These are phyloP conservation scores for Delia radicum DNA, from an alignment of 1,140 invertebrate species.

Conservation along the genomic window DNA sequence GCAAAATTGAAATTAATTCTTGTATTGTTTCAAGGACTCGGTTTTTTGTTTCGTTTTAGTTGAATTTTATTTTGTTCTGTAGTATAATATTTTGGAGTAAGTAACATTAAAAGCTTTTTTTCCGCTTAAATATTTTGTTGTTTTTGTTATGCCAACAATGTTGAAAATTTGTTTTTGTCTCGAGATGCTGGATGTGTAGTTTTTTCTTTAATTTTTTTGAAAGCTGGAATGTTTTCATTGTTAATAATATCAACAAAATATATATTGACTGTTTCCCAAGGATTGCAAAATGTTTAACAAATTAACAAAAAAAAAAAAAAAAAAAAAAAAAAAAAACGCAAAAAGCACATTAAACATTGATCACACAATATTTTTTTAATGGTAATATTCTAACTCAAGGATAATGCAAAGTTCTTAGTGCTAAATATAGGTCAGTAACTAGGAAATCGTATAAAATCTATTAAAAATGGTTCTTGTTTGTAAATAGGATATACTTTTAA, in stretches of 20 bases:
- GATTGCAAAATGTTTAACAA: too few species aligned
- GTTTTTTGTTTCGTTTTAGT: background rate
- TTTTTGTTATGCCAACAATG: background rate
- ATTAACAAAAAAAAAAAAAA: background rate
- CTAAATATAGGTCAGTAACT: too few species aligned
- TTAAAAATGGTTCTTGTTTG: too few species aligned
- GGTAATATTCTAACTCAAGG: too few species aligned
- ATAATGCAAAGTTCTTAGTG: too few species aligned
- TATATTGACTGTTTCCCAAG: background rate
- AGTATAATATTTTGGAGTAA: too few species aligned
- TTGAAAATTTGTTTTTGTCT: background rate
- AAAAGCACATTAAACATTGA: too few species aligned
- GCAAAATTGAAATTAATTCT: background rate
- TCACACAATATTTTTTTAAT: too few species aligned
- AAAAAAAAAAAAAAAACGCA: too few species aligned
- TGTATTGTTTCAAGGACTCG: constrained; percentile 1
- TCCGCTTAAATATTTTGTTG: background rate
- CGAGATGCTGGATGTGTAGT: background rate
- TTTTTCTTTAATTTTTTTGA: background rate
- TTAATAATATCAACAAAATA: constrained; percentile 5
- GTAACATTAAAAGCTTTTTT: background rate
- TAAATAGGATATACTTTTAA: too few species aligned
- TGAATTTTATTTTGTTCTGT: background rate
- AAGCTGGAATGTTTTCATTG: constrained; percentile 1
- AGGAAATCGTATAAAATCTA: too few species aligned